Conservation (phyloP, 2,888 invertebrate genomes). For the Atherix ibis region DNA sequence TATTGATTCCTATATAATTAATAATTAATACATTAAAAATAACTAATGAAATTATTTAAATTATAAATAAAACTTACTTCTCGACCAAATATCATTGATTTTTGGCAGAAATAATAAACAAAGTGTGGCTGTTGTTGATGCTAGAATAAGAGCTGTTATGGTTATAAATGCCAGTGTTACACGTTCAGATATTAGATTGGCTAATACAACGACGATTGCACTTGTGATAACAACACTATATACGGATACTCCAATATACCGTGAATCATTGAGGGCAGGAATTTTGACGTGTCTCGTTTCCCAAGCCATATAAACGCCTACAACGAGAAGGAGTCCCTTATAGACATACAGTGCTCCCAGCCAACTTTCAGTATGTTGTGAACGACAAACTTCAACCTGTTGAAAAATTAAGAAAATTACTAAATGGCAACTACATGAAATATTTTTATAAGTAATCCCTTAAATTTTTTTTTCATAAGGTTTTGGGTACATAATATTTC, state of each 20-base stretch:
- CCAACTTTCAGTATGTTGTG: conserved; percentile 78
- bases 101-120: conserved; percentile 79
- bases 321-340: conserved; percentile 72
- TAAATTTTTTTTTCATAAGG: too few species aligned
- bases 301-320: conserved; percentile 93
- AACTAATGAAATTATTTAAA: too few species aligned
- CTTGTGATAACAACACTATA: conserved; percentile 83
- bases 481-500: too few species aligned
- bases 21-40: too few species aligned
- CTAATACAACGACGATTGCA: conserved; percentile 70
- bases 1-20: too few species aligned
- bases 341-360: conserved; percentile 79
- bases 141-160: conserved; percentile 65
- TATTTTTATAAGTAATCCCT: too few species aligned
- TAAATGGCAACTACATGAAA: not conserved
- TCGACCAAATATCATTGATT: conserved; percentile 52
- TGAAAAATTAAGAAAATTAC: conserved; percentile 17
- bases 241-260: conserved; percentile 85
- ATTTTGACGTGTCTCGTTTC: conserved; percentile 86
- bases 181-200: conserved; percentile 72
- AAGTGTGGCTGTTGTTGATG: conserved; percentile 73
- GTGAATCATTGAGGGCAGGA: conserved; percentile 80
- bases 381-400: conserved; percentile 78
- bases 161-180: conserved; percentile 67
- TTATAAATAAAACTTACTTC: conserved; percentile 37